Evolutionary conservation across 1,140 invertebrate genomes (phyloP), one percentile per base, ranked within the genome.

Genomic region (Leptoteleia sp.): DNA sequence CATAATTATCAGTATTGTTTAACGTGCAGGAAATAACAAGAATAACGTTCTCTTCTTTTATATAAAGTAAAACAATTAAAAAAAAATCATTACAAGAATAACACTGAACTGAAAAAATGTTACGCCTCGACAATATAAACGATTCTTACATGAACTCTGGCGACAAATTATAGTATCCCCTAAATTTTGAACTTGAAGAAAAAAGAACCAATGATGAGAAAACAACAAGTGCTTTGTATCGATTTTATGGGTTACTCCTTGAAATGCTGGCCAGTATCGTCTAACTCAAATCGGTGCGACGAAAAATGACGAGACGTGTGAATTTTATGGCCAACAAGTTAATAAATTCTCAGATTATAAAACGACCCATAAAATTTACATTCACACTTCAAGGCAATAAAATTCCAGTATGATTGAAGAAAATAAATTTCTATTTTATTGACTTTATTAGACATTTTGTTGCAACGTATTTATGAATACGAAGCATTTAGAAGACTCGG

Each of bases 211-310:
- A 52, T 11, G 37, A 27, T 4, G 47, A 47, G 33, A 55, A 47
- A 62, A 57, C 50, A 43, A 73, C 47, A 57, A 43, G 40, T 43
- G 50, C 59, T 55, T 72, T 73, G 50, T 73, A 73, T 64, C 42
- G 59, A 64, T 73, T 57, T 64, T 40, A 62, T 40, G 33, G 45
- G 9, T n/a, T 4, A 11, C 54, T 48, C 12, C 35, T 70, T 43
- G 38, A 47, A 55, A 15, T 29, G 48, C 9, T 8, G 12, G 38
- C 15, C 38, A 29, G 16, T 17, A 27, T 22, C 45, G 31, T 48
- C 33, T 15, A 19, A 35, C 31, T 33, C 35, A 52, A 70, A 64
- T 70, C 47, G 52, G 22, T 25, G 15, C 37, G 38, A 27, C 37
- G 11, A 47, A 57, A 40, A 40, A 47, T 25, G 33, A 62, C 47